phyloP scores from a whole-genome alignment of 2,113 vertebrate genomes.

The Notarius quadriscutis region DNA sequence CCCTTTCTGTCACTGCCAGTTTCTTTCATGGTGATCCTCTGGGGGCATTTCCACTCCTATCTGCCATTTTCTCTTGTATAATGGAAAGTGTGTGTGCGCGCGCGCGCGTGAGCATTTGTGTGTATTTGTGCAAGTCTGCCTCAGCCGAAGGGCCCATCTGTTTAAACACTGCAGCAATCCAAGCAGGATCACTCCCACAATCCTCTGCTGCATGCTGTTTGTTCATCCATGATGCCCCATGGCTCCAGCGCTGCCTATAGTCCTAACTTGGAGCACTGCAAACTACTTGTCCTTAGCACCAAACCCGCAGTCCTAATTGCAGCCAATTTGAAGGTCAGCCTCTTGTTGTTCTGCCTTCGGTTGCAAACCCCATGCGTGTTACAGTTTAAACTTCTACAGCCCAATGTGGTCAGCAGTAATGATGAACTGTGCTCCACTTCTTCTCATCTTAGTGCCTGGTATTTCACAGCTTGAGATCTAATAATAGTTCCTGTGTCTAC shows the following conservation, averaged over 20 bases:
- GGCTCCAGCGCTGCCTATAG: conserved; percentile 13
- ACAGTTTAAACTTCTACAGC: conserved; percentile 9
- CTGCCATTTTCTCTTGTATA: conserved; percentile 36
- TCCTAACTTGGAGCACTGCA: neutral
- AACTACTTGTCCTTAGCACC: conserved; percentile 4
- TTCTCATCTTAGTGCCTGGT: neutral
- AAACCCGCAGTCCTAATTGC: conserved; percentile 32
- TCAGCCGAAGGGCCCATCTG: conserved; percentile 54
- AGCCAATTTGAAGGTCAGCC: conserved; percentile 40
- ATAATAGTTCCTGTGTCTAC: conserved; percentile 1
- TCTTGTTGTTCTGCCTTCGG: conserved; percentile 23
- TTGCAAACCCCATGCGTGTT: neutral
- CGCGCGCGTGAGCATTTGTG: conserved; percentile 21
- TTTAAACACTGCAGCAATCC: conserved; percentile 51
- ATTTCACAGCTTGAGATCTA: conserved; percentile 26
- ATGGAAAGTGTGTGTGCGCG: conserved; percentile 21
- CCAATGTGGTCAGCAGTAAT: conserved; percentile 14
- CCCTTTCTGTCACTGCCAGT: conserved; percentile 31
- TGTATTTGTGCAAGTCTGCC: conserved; percentile 33
- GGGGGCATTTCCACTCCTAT: conserved; percentile 44
- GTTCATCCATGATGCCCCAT: conserved; percentile 29
- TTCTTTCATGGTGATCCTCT: conserved; percentile 38
- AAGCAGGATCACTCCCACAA: conserved; percentile 50
- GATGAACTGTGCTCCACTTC: conserved; percentile 22
- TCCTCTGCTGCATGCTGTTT: conserved; percentile 39